phyloP scores from a whole-genome alignment of 2,888 invertebrate genomes.

The Smittia aterrima region DNA sequence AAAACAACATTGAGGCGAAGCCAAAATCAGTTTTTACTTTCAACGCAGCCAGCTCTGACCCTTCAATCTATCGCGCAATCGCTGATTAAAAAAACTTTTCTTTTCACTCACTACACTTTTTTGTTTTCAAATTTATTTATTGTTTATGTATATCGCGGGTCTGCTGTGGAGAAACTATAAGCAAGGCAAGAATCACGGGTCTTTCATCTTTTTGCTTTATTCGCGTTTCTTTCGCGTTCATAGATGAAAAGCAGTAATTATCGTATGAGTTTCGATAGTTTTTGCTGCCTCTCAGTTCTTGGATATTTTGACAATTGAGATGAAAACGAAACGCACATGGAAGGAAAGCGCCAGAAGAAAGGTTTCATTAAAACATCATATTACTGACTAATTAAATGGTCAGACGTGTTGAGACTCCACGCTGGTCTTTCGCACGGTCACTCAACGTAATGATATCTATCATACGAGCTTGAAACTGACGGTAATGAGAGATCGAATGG shows the following conservation, averaged over 20 bases:
- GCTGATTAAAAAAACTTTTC: conserved; percentile 24
- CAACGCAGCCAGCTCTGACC: conserved; percentile 21
- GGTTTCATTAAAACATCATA: conserved; percentile 15
- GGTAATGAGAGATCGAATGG: neutral
- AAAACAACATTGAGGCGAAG: neutral
- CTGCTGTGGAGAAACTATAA: neutral
- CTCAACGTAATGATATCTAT: neutral
- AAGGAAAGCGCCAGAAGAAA: neutral
- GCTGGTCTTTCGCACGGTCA: conserved; percentile 13
- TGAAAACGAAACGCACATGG: neutral
- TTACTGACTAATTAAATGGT: conserved; percentile 14
- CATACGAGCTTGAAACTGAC: neutral
- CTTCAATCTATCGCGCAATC: conserved; percentile 19
- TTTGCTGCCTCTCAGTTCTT: conserved; percentile 4
- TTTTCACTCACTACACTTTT: conserved; percentile 15
- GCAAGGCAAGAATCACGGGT: conserved; percentile 1
- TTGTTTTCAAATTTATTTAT: neutral
- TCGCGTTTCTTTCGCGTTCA: neutral
- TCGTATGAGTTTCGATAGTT: conserved; percentile 2
- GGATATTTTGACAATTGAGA: conserved; percentile 17
- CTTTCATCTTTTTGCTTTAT: neutral
- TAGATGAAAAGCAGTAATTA: neutral
- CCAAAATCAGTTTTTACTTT: conserved; percentile 22
- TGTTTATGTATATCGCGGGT: conserved; percentile 19
- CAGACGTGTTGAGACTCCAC: neutral